Conservation (phyloP, 1,140 invertebrate species). For the Lordiphosa collinella region DNA sequence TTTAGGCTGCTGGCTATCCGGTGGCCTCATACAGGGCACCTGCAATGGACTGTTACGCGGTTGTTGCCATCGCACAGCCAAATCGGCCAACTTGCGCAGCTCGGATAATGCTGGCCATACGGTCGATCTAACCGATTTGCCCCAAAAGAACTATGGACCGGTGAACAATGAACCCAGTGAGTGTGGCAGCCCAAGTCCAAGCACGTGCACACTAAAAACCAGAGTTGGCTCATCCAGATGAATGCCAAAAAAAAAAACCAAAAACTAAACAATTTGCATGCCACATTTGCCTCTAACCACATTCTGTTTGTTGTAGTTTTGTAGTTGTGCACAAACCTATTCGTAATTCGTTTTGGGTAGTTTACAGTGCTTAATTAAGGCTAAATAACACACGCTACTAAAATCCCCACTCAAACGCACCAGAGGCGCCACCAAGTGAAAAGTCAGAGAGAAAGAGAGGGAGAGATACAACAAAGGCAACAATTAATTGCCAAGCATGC, state of each 20-base stretch:
- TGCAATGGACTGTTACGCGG: constrained; percentile 91
- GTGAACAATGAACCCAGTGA: constrained; percentile 89
- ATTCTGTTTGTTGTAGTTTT: constrained; percentile 32
- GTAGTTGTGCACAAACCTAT: constrained; percentile 34
- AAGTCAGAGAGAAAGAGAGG: constrained; percentile 14
- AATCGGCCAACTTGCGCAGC: constrained; percentile 84
- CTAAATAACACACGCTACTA: constrained; percentile 43
- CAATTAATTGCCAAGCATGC: constrained; percentile 57
- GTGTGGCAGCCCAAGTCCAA: constrained; percentile 72
- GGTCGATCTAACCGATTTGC: constrained; percentile 79
- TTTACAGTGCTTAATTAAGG: constrained; percentile 50
- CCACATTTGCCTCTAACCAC: constrained; percentile 29
- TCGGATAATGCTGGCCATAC: constrained; percentile 74
- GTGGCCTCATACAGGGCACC: constrained; percentile 91
- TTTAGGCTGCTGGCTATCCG: constrained; percentile 94
- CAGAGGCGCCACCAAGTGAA: constrained; percentile 29
- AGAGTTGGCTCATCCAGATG: not conserved
- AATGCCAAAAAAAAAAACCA: constrained; percentile 20
- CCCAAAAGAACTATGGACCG: constrained; percentile 83
- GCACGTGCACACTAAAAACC: constrained; percentile 61
- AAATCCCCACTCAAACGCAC: constrained; percentile 22
- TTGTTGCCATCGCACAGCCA: constrained; percentile 91
- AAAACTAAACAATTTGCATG: constrained; percentile 47
- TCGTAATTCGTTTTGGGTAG: constrained; percentile 37
- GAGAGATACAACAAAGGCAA: constrained; percentile 11